Percentiles rank a stretch among this genome's conserved stretches.
Conservation (phyloP, 1,140 invertebrate species). For the Tetramorium simillimum region DNA sequence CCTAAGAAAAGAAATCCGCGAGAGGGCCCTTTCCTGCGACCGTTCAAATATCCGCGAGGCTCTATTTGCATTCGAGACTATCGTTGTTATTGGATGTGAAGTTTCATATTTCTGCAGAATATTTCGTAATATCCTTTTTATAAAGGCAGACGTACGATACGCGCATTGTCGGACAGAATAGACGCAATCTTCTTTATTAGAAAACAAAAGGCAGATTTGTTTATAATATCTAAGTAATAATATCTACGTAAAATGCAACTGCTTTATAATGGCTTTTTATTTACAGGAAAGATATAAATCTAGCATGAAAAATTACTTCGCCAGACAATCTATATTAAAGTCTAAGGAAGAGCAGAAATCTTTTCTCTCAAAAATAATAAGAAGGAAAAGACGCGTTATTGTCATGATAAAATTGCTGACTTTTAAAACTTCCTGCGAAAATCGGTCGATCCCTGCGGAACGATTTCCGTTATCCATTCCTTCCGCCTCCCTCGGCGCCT, state of each 20-base stretch:
- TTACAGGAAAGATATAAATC: background rate
- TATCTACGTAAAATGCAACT: background rate
- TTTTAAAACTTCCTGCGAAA: conserved; percentile 65
- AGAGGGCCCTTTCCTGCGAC: conserved; percentile 18
- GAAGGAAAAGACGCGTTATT: background rate
- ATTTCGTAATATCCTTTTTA: conserved; percentile 39
- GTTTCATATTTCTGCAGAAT: conserved; percentile 42
- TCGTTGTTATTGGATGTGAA: conserved; percentile 49
- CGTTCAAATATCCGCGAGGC: conserved; percentile 33
- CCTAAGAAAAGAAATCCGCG: conserved; percentile 44
- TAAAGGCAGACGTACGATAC: background rate
- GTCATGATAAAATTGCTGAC: conserved; percentile 40
- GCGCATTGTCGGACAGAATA: background rate
- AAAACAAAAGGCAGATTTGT: background rate
- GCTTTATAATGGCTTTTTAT: background rate
- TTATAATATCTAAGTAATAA: background rate
- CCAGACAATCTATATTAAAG: background rate
- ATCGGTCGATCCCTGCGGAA: conserved; percentile 61
- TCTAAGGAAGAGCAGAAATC: background rate
- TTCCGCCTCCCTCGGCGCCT: conserved; percentile 27
- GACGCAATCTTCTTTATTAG: background rate
- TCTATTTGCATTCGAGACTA: conserved; percentile 46
- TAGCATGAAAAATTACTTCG: background rate
- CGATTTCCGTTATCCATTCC: conserved; percentile 64
- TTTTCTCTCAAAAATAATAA: background rate